Conservation (phyloP, 2,113 vertebrate species). For the Saimiri boliviensis region DNA sequence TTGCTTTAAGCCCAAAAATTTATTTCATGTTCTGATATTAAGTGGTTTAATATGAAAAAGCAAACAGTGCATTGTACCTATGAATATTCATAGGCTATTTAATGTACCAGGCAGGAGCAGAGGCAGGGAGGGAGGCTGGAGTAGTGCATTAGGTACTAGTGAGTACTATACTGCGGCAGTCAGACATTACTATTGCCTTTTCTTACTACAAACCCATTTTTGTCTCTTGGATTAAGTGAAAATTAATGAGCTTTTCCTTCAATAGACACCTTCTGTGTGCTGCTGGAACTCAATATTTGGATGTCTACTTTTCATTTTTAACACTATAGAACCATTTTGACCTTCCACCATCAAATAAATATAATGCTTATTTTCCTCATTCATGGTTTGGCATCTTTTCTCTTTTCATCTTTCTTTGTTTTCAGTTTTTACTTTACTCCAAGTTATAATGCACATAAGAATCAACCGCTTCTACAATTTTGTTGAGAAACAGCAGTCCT, state of each 20-base stretch:
- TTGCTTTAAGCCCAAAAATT: neutral
- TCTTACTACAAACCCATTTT: neutral
- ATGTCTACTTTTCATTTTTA: neutral
- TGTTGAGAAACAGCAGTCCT: neutral
- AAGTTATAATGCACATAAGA: neutral
- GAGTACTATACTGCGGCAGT: no score
- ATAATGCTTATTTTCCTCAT: neutral
- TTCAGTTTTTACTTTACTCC: neutral
- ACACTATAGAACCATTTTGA: neutral
- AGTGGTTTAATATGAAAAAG: neutral
- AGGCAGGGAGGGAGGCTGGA: neutral
- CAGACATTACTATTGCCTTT: neutral
- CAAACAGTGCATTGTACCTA: neutral
- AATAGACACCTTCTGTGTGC: neutral
- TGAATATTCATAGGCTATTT: neutral
- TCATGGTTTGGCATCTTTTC: neutral
- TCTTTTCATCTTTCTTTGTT: neutral
- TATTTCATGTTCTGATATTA: neutral
- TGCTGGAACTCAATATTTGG: neutral
- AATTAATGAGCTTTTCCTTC: neutral
- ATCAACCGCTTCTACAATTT: neutral
- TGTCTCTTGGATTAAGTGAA: neutral
- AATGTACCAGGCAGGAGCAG: neutral
- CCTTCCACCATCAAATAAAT: neutral
- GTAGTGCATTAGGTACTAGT: fast-evolving